These are phyloP conservation scores for Sorex maritimensis DNA, from an alignment of 2,797 vertebrate species.

Conservation along the genomic window DNA sequence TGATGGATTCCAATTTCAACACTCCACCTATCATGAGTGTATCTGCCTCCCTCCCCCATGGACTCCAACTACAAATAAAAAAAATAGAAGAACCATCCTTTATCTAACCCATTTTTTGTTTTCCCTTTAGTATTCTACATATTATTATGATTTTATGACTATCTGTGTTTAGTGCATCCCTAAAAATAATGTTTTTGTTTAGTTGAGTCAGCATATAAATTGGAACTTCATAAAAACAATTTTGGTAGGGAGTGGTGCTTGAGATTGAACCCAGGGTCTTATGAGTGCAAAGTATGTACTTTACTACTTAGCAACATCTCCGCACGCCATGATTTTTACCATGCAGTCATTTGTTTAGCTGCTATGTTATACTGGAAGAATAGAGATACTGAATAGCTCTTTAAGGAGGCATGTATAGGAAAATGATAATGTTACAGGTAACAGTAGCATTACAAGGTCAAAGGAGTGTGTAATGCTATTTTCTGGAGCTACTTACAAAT, in stretches of 20 bases:
- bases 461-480: conserved; percentile 38
- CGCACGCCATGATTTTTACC: not conserved
- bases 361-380: not conserved
- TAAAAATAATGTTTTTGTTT: conserved; percentile 8
- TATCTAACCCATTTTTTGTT: not conserved
- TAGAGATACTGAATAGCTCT: not conserved
- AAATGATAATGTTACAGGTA: not conserved
- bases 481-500: not conserved
- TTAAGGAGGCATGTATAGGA: conserved; percentile 29
- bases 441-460: not conserved
- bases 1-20: no score
- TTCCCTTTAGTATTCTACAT: not conserved
- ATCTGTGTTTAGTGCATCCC: conserved; percentile 30
- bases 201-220: not conserved
- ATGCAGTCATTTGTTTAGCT: not conserved
- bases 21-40: no score
- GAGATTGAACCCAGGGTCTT: not conserved
- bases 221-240: not conserved
- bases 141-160: conserved; percentile 46
- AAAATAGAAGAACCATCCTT: not conserved
- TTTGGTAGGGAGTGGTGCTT: not conserved
- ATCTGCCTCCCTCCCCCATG: no score
- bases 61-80: not conserved
- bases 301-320: no score
- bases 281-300: not conserved